phyloP scores from a whole-genome alignment of 2,113 vertebrate genomes.

The Antechinus stuartii region DNA sequence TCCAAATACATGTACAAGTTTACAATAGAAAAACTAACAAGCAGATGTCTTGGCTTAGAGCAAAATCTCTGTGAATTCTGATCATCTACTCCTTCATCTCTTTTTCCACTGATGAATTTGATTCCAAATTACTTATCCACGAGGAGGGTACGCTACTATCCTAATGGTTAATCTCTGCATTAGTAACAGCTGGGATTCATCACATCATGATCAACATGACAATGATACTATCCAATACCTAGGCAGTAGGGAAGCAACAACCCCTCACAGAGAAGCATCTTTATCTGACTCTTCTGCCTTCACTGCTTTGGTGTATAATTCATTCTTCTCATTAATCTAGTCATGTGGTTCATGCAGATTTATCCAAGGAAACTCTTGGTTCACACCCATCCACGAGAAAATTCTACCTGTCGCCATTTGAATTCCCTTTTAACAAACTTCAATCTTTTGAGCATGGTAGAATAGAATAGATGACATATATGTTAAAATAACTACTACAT shows the following conservation, averaged over 20 bases:
- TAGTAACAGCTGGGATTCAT: not conserved
- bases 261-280: not conserved
- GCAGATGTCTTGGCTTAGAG: not conserved
- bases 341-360: not conserved
- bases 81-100: not conserved
- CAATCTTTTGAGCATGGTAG: not conserved
- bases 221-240: not conserved
- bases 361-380: not conserved
- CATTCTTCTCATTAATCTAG: not conserved
- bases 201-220: not conserved
- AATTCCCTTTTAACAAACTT: not conserved
- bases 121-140: not conserved
- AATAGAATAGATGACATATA: not conserved
- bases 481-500: not conserved
- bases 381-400: not conserved
- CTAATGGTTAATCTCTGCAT: not conserved
- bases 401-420: not conserved
- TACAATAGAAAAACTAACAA: not conserved
- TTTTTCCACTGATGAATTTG: not conserved
- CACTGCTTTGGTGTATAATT: not conserved
- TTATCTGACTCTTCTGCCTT: not conserved
- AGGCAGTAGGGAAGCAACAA: not conserved
- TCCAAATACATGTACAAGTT: not conserved
- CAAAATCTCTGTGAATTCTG: not conserved
- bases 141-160: not conserved